Evolutionary conservation across 2,797 vertebrate genomes (phyloP).

Genomic region (Coregonus suidteri): DNA sequence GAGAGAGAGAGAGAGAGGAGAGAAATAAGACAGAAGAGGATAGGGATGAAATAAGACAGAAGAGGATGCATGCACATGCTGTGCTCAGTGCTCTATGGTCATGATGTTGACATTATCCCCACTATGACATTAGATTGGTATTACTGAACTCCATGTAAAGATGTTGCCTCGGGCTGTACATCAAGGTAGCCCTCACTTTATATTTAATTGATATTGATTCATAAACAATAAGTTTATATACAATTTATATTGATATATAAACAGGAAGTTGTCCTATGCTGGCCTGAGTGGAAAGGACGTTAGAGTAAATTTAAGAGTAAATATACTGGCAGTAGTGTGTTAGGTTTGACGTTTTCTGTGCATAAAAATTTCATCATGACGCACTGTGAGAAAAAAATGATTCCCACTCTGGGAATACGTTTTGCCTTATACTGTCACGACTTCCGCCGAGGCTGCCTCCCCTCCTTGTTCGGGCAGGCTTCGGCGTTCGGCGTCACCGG

Average conservation of each 20-base stretch:
- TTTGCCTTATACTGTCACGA: background rate
- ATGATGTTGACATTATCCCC: background rate
- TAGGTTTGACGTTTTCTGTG: background rate
- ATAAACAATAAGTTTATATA: no score
- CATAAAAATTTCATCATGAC: no score
- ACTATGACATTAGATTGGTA: background rate
- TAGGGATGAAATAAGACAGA: no score
- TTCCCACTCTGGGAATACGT: background rate
- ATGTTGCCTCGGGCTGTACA: background rate
- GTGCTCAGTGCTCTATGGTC: background rate
- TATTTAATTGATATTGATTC: background rate
- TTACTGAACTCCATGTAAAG: background rate
- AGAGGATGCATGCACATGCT: background rate
- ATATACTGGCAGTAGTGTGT: background rate
- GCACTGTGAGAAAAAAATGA: background rate
- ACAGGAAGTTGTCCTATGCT: background rate
- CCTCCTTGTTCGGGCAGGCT: no score
- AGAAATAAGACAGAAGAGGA: no score
- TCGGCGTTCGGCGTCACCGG: no score
- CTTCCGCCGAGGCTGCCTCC: no score
- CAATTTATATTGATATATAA: background rate
- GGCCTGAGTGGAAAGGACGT: background rate
- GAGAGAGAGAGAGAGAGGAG: no score
- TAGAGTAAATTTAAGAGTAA: no score
- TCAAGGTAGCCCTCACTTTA: background rate